phyloP scores from a whole-genome alignment of 2,113 vertebrate genomes.

The Neoarius graeffei region DNA sequence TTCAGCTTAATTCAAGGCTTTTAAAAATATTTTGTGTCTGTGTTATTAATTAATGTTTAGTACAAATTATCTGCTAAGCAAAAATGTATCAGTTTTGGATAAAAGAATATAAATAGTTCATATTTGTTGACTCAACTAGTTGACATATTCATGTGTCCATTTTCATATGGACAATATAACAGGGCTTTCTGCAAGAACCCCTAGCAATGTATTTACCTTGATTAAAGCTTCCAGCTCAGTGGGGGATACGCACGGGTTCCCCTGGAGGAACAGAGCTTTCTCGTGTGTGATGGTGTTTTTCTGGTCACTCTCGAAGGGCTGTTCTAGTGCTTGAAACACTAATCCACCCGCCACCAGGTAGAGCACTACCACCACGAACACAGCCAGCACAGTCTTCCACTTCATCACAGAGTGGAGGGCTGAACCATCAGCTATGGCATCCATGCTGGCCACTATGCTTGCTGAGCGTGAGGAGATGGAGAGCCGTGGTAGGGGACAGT shows the following conservation, averaged over 20 bases:
- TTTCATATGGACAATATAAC: not conserved
- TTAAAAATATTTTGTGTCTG: not conserved
- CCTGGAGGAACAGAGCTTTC: slow-evolving; percentile 87
- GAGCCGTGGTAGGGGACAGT: slow-evolving; percentile 78
- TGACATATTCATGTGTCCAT: not conserved
- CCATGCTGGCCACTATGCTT: slow-evolving; percentile 87
- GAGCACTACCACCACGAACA: slow-evolving; percentile 91
- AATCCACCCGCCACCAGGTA: slow-evolving; percentile 91
- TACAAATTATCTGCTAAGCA: not conserved
- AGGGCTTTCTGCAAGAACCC: not conserved
- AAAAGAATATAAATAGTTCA: not conserved
- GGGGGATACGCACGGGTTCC: slow-evolving; percentile 84
- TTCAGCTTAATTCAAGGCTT: not conserved
- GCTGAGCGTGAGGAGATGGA: slow-evolving; percentile 83
- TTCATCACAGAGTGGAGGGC: slow-evolving; percentile 93
- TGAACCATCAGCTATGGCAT: slow-evolving; percentile 72
- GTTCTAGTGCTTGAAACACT: slow-evolving; percentile 87
- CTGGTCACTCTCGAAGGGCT: slow-evolving; percentile 88
- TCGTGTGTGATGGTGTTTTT: slow-evolving; percentile 86
- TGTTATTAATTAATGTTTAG: not conserved
- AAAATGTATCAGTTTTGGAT: not conserved
- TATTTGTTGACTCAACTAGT: not conserved
- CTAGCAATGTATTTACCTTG: slow-evolving; percentile 75
- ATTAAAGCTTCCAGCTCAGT: slow-evolving; percentile 87
- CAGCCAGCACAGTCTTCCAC: slow-evolving; percentile 93